phyloP scores from a whole-genome alignment of 2,888 invertebrate genomes.

The Morinoia aosen region DNA sequence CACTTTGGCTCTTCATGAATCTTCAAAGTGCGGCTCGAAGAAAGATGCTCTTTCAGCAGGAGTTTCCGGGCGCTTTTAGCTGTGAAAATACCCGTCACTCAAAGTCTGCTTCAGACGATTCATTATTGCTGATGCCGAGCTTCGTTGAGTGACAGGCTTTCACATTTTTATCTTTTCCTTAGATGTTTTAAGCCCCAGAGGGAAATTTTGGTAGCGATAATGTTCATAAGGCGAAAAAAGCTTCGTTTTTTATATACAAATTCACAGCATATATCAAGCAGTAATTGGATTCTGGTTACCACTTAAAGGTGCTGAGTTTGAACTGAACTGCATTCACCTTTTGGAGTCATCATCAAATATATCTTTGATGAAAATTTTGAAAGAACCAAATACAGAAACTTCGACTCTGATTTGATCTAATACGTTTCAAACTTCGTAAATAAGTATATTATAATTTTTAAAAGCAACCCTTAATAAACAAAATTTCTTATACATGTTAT shows the following conservation, averaged over 20 bases:
- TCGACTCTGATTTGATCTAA: too few species aligned
- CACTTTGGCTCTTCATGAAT: slow-evolving; percentile 17
- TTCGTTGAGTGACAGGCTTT: not conserved
- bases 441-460: too few species aligned
- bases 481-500: too few species aligned
- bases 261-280: not conserved
- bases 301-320: not conserved
- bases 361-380: not conserved
- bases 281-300: not conserved
- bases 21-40: slow-evolving; percentile 4
- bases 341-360: too few species aligned
- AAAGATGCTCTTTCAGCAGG: slow-evolving; percentile 3
- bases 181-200: not conserved
- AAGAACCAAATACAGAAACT: not conserved
- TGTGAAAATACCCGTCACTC: not conserved
- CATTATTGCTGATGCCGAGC: slow-evolving; percentile 12
- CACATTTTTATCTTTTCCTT: not conserved
- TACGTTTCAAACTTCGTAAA: too few species aligned
- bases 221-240: not conserved
- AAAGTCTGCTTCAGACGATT: slow-evolving; percentile 10
- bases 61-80: not conserved
- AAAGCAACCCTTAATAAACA: too few species aligned
- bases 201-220: not conserved
- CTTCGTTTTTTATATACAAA: not conserved
- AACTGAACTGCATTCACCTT: not conserved